Evolutionary conservation across 1,140 invertebrate species (phyloP).

Genomic region (Zophobas morio): DNA sequence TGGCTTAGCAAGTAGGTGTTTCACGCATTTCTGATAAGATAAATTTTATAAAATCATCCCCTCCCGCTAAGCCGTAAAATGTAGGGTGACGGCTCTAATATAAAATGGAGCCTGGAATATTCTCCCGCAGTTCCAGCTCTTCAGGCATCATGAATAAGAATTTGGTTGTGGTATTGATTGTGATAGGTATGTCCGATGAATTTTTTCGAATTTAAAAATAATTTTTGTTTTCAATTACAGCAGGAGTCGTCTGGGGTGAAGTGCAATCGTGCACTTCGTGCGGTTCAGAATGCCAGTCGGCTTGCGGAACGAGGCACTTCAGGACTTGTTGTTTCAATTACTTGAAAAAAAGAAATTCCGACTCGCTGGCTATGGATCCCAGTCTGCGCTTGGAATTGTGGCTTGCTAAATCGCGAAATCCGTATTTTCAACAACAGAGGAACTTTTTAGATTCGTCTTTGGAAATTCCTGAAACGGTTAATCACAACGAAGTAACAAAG

Average conservation of each 20-base stretch:
- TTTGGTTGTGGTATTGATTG: slow-evolving; percentile 40
- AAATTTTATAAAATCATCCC: slow-evolving; percentile 40
- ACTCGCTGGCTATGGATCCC: slow-evolving; percentile 58
- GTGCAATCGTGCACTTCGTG: slow-evolving; percentile 72
- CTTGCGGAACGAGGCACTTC: slow-evolving; percentile 74
- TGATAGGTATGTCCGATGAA: slow-evolving; percentile 38
- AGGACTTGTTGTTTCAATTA: slow-evolving; percentile 77
- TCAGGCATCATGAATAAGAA: slow-evolving; percentile 45
- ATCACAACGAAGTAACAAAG: slow-evolving; percentile 33
- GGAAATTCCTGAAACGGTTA: slow-evolving; percentile 25
- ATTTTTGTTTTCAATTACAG: slow-evolving; percentile 21
- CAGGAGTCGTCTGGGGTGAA: slow-evolving; percentile 64
- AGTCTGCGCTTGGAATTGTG: slow-evolving; percentile 64
- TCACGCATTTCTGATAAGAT: slow-evolving; percentile 50
- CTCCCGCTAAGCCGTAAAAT: slow-evolving; percentile 33
- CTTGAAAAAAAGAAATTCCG: slow-evolving; percentile 67
- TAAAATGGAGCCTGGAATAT: slow-evolving; percentile 39
- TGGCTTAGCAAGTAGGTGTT: slow-evolving; percentile 49
- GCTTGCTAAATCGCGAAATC: slow-evolving; percentile 62
- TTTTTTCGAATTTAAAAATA: neutral
- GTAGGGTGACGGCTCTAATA: slow-evolving; percentile 34
- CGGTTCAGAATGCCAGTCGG: slow-evolving; percentile 71
- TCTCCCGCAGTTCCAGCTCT: neutral
- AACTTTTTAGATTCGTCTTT: slow-evolving; percentile 40
- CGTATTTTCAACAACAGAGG: slow-evolving; percentile 53